These are phyloP conservation scores for Tragelaphus oryx DNA, from an alignment of 2,797 vertebrate genomes.

Conservation along the genomic window DNA sequence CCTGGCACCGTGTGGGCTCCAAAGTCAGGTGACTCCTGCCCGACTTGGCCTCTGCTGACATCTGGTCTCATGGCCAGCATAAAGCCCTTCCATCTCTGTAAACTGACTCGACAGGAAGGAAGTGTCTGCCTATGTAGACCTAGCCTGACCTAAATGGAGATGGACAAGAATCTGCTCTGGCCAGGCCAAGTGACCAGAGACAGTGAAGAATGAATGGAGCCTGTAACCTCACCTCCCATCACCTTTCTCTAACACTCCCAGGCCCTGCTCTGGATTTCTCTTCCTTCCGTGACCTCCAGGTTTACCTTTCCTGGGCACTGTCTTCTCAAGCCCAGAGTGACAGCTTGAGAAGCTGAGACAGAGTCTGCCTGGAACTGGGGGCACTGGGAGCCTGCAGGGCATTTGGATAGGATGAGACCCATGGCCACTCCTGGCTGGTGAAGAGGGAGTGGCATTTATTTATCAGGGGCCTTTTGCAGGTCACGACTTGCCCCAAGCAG, in stretches of 20 bases:
- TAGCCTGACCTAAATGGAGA: neutral
- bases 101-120: neutral
- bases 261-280: neutral
- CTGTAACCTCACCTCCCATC: neutral
- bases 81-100: neutral
- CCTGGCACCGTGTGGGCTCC: neutral
- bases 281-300: neutral
- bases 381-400: neutral
- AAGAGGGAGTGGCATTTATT: neutral
- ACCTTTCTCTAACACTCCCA: neutral
- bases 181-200: neutral
- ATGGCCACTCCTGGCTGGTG: fast-evolving
- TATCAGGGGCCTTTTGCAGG: neutral
- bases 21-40: neutral
- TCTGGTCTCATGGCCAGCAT: neutral
- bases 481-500: neutral
- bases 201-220: neutral
- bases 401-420: neutral
- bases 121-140: neutral
- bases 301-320: neutral
- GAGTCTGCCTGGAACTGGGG: neutral
- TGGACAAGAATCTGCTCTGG: neutral
- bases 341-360: neutral
- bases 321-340: neutral
- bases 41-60: neutral